phyloP scores from a whole-genome alignment of 2,797 vertebrate genomes.

The Ctenopoma multispine region DNA sequence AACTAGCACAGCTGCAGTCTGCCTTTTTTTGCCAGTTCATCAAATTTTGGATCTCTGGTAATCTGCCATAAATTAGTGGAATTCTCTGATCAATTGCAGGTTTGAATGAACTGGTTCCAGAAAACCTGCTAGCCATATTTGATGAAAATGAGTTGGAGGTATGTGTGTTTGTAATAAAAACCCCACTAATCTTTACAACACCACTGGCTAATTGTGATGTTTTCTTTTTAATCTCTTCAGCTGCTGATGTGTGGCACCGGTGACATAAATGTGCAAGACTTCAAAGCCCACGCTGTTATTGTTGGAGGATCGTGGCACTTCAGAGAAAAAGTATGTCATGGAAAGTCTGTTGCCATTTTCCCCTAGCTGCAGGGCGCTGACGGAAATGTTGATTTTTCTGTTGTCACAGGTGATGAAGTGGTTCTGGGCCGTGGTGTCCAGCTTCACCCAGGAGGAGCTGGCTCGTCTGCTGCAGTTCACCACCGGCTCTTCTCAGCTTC shows the following conservation, averaged over 20 bases:
- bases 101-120: conserved; percentile 96
- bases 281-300: conserved; percentile 97
- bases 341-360: background rate
- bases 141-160: conserved; percentile 99
- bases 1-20: conserved; percentile 32
- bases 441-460: conserved; percentile 98
- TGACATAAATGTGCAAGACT: conserved; percentile 97
- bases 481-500: conserved; percentile 97
- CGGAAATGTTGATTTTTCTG: background rate
- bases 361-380: background rate
- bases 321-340: conserved; percentile 90
- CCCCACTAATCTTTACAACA: conserved; percentile 41
- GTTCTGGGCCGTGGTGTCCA: conserved; percentile 99
- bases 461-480: conserved; percentile 98
- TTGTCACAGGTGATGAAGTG: conserved; percentile 94
- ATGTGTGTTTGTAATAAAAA: conserved; percentile 54
- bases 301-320: conserved; percentile 99
- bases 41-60: conserved; percentile 34
- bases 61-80: conserved; percentile 29
- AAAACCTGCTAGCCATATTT: conserved; percentile 98
- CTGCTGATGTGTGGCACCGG: conserved; percentile 98
- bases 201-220: conserved; percentile 27
- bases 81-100: conserved; percentile 84
- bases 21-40: background rate
- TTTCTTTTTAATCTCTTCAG: conserved; percentile 74